Evolutionary conservation across 2,888 invertebrate genomes (phyloP), one percentile per base, ranked within the genome.

Genomic region (Cantharis rustica): DNA sequence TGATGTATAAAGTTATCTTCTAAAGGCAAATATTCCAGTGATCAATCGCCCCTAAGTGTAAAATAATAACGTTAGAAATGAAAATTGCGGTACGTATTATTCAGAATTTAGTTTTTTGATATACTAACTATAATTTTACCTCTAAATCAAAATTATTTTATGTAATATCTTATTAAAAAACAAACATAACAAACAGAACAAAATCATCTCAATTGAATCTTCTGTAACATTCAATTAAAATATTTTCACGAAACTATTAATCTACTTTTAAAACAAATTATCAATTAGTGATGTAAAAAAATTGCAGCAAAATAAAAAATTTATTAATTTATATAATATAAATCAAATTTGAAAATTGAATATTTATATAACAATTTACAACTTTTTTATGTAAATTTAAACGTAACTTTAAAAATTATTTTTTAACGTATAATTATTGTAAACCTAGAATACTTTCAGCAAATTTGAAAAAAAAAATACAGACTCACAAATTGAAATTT

Each of bases 1-100:
- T 81, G 80, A 81, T 79, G 79, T 83, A 83, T 83, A 83, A 81
- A 83, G 77, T 79, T 81, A 79, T 79, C 77, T 69, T 79, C 79
- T 78, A 79, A 75, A 69, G 70, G 74, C 70, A 68, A 70, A 77
- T 69, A 72, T 69, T 77, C 79, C 81, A 82, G 81, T 82, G 77
- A 72, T 69, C 73, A 79, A 75, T 79, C 77, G 75, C 77, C 81
- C 76, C 68, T 72, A 80, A 79, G 77, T 80, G 78, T 78, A 74
- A 72, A 77, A 75, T 76, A 75, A 61, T 74, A 77, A 26, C 63
- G 72, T 66, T 47, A 61, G 76, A 76, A 73, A 81, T 82, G 82
- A 82, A 79, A 63, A 77, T 76, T 71, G 73, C 80, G 78, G 82
- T 82, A 79, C 66, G 82, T 81, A 79, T 47, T 47, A 47, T 47